Evolutionary conservation across 2,113 vertebrate species (phyloP).

Genomic region (Ivindomyrus marchei): DNA sequence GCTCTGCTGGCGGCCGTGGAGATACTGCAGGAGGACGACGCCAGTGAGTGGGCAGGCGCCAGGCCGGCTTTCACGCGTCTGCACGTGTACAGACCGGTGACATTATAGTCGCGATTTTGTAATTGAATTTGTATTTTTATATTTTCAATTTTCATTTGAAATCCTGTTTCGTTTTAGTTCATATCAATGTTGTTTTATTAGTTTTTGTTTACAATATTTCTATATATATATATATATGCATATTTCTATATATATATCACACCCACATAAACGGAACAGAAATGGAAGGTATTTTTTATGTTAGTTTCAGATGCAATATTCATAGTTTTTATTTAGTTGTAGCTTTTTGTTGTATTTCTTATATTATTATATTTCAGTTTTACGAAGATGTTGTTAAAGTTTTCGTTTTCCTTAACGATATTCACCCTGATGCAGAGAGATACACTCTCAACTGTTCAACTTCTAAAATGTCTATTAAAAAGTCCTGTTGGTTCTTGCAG

Average conservation of each 20-base stretch:
- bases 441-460: background rate
- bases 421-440: background rate
- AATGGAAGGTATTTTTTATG: background rate
- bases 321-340: background rate
- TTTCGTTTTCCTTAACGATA: background rate
- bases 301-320: background rate
- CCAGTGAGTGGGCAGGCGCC: slow-evolving; percentile 63
- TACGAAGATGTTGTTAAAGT: background rate
- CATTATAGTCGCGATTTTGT: background rate
- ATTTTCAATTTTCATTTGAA: background rate
- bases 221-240: background rate
- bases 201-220: too few relatives aligned
- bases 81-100: too few relatives aligned
- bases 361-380: background rate
- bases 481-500: background rate
- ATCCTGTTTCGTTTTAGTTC: background rate
- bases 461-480: background rate
- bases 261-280: too few relatives aligned
- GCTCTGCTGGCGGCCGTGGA: slow-evolving; percentile 90
- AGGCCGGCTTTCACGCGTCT: background rate
- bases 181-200: too few relatives aligned
- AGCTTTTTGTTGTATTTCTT: background rate
- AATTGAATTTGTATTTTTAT: background rate
- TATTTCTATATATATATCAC: too few relatives aligned
- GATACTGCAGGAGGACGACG: slow-evolving; percentile 89